Evolutionary conservation across 2,888 invertebrate species (phyloP), one percentile per base, ranked within the genome.

Genomic region (Drosophila stalkeri): DNA sequence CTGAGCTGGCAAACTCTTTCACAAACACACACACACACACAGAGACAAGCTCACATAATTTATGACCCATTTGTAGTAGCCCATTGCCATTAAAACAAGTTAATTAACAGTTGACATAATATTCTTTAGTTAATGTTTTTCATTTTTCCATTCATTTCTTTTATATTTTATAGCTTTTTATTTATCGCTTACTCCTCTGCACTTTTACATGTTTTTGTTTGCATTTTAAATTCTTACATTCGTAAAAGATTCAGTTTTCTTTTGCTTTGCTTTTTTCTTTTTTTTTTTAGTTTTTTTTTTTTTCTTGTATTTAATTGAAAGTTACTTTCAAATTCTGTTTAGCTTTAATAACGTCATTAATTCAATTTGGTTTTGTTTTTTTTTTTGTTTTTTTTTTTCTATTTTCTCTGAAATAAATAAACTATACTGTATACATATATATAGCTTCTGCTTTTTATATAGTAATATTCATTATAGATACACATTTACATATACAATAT

Each of bases 401-500:
- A 39, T 35, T 60, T 59, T 37, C 70, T 70, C 51, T 72, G 60
- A 79, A 79, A 68, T 84, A 79, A 80, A 81, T 83, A 81, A 69
- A 83, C 78, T 72, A 64, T 71, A 80, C 66, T 71, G 66, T 70
- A 70, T 80, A 77, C 60, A 73, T 80, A 67, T 74, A 70, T 80
- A 77, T 64, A 73, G 67, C 66, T 39, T 56, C 65, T 35, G 23
- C 62, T 49, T 71, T 71, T 68, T 43, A 59, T 72, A 49, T 78
- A 64, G 70, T 83, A 76, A 72, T 77, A 62, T 77, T 77, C 67
- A 70, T 73, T 77, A 79, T 85, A 88, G 83, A 88, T 89, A 89
- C 89, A 89, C 89, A 89, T 89, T 89, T 89, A 90, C 89, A 89
- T 88, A 86, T 90, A 82, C 77, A 84, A 85, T 86, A 86, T 90